phyloP scores from a whole-genome alignment of 2,113 vertebrate species.

The Oplegnathus fasciatus region DNA sequence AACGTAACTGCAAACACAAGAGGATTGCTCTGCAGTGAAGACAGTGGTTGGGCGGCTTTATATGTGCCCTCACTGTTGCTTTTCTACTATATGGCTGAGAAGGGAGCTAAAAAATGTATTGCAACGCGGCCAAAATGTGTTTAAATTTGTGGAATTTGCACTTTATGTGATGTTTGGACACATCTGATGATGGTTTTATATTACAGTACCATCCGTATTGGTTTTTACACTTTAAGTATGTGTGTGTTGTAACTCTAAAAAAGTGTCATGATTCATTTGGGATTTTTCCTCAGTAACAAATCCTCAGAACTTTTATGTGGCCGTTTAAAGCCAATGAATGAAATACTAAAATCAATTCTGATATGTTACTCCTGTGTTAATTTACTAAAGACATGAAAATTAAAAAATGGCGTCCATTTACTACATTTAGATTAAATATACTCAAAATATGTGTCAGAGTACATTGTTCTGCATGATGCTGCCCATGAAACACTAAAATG shows the following conservation, averaged over 20 bases:
- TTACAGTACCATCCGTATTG: too few species aligned
- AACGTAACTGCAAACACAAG: neutral
- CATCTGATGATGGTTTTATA: neutral
- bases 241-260: neutral
- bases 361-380: neutral
- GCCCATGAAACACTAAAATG: neutral
- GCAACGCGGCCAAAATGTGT: neutral
- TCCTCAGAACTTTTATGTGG: neutral
- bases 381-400: neutral
- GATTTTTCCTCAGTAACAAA: neutral
- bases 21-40: neutral
- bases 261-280: neutral
- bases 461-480: neutral
- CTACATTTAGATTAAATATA: neutral
- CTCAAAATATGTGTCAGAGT: neutral
- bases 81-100: neutral
- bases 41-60: fast-evolving
- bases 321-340: neutral
- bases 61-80: neutral
- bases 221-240: too few species aligned
- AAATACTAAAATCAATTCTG: neutral
- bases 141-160: neutral
- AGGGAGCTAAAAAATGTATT: fast-evolving
- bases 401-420: neutral
- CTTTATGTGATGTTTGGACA: neutral